These are phyloP conservation scores for Pontoporia blainvillei DNA, from an alignment of 2,113 vertebrate genomes.

Conservation along the genomic window DNA sequence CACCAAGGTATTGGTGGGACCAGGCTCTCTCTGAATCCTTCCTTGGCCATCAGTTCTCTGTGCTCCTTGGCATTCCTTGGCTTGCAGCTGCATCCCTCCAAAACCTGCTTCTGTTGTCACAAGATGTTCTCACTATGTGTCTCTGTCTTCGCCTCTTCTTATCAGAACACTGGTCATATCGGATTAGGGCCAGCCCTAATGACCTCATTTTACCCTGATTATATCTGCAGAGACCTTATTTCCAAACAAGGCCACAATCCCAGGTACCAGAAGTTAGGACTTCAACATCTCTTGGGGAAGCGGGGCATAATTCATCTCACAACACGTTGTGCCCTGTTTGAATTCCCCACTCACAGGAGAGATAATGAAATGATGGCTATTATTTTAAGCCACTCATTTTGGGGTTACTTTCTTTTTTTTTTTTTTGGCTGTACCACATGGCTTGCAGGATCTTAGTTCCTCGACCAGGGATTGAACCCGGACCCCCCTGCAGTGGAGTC, in stretches of 20 bases:
- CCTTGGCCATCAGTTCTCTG: background rate
- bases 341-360: background rate
- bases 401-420: background rate
- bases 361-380: background rate
- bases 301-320: background rate
- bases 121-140: fast-evolving
- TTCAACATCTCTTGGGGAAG: background rate
- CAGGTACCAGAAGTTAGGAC: background rate
- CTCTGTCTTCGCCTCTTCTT: background rate
- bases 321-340: background rate
- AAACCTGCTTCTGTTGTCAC: background rate
- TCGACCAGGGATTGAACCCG: too few species aligned
- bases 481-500: too few species aligned
- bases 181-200: background rate
- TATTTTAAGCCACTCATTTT: background rate
- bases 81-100: fast-evolving
- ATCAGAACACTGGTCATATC: background rate
- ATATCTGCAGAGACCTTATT: background rate
- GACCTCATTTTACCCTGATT: background rate
- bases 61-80: background rate
- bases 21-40: background rate
- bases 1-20: background rate
- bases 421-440: too few species aligned
- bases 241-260: background rate
- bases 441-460: too few species aligned